These are phyloP conservation scores for Teleogryllus oceanicus DNA, from an alignment of 2,888 invertebrate genomes.

Conservation along the genomic window DNA sequence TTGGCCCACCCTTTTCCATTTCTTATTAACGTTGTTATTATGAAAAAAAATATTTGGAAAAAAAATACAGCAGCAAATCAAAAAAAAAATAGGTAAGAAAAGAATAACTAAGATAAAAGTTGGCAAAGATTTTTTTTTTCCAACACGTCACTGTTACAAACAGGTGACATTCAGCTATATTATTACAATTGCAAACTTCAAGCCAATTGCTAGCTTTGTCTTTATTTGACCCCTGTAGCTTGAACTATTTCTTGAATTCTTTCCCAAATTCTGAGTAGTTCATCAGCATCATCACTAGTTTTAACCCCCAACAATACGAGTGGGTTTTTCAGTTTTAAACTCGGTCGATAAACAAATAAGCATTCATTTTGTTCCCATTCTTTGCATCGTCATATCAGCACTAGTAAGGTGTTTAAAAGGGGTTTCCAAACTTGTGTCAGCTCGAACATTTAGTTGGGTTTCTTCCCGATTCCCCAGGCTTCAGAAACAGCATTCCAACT, in stretches of 20 bases:
- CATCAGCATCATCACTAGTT: constrained; percentile 79
- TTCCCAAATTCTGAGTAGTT: constrained; percentile 66
- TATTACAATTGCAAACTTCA: too few species aligned
- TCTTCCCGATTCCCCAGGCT: constrained; percentile 70
- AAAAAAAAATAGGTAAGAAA: too few species aligned
- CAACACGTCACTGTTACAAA: too few species aligned
- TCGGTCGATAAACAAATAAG: constrained; percentile 81
- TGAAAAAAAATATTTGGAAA: too few species aligned
- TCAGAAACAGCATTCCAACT: constrained; percentile 87
- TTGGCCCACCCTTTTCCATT: too few species aligned
- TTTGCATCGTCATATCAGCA: constrained; percentile 65
- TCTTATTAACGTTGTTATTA: too few species aligned
- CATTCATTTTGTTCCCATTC: constrained; percentile 89
- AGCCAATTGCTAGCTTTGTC: too few species aligned
- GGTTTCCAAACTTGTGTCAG: constrained; percentile 87
- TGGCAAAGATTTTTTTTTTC: too few species aligned
- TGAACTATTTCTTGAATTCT: constrained; percentile 47
- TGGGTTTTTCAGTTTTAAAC: constrained; percentile 56
- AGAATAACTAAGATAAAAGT: too few species aligned
- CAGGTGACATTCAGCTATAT: too few species aligned
- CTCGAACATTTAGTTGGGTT: constrained; percentile 83
- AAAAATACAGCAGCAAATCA: too few species aligned
- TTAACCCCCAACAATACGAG: constrained; percentile 78
- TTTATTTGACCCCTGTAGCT: too few species aligned
- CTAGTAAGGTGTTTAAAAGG: constrained; percentile 78